Evolutionary conservation across 2,888 invertebrate genomes (phyloP).

Genomic region (Lasioglossum oenotherae): DNA sequence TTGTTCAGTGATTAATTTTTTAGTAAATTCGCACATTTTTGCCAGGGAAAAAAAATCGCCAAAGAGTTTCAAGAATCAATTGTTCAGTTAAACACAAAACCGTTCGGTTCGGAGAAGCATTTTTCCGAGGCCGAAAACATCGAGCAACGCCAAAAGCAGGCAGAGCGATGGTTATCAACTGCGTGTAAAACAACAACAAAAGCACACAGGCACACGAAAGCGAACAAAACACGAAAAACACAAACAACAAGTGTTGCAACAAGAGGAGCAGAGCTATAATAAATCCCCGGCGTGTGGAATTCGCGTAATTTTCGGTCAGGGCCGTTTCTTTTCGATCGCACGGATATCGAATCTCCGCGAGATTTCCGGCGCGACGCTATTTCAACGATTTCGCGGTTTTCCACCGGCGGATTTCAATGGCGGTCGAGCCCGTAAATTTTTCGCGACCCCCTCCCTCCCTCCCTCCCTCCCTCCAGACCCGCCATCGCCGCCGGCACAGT

Average conservation of each 20-base stretch:
- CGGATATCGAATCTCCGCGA: slow-evolving; percentile 67
- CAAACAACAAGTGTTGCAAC: background rate
- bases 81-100: background rate
- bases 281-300: slow-evolving; percentile 43
- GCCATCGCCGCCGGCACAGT: background rate
- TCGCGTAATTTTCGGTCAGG: slow-evolving; percentile 57
- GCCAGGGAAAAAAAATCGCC: background rate
- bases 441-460: background rate
- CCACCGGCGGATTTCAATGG: slow-evolving; percentile 62
- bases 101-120: background rate
- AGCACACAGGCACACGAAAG: background rate
- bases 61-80: background rate
- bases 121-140: background rate
- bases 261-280: background rate
- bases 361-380: slow-evolving; percentile 65
- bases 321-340: slow-evolving; percentile 58
- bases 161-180: background rate
- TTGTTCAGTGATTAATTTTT: too few species aligned
- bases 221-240: background rate
- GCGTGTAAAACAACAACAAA: background rate
- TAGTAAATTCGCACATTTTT: background rate
- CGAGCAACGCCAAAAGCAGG: background rate
- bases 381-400: slow-evolving; percentile 70
- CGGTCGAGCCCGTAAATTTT: slow-evolving; percentile 58
- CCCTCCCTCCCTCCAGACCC: background rate